Base-by-base conservation (phyloP, 2,888 invertebrate species). In the Phytoseiulus persimilis region DNA sequence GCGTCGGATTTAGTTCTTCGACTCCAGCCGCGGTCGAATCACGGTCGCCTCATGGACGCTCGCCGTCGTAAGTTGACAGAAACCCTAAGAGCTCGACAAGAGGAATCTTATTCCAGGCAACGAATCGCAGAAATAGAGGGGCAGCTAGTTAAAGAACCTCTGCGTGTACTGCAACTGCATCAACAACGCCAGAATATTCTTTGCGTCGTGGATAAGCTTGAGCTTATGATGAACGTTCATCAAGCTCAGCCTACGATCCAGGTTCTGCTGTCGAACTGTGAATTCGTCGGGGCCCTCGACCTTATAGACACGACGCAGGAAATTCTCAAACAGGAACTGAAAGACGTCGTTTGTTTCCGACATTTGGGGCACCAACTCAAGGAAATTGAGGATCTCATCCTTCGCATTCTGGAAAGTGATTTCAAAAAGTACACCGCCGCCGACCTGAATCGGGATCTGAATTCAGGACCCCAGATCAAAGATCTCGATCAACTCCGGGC, bases 231-330 rank as follows among this genome's bases (percentile, higher is more conserved):
- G 11, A 98, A 97, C 3, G 97, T 99, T 14, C 96, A 98, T 93
- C 98, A 99, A 94, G 98, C 99, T 31, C 99, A 99, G 93, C 97
- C 98, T 0, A 98, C 97, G 93, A 96, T 99, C 92, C 99, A 99
- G 93, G 94, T 98, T 90, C 94, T 99, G 89, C 94, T 99, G 87
- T 97, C 98, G 91, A 97, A 97, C 18, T 97, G 97, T 91, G 99
- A 99, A 93, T 99, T 98, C 94, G 98, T 98, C 83, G 98, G 97
- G 83, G 99, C 99, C 0, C 94, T 99, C 90, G 99, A 99, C 93
- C 94, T 99, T 90, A 99, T 99, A 91, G 95, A 96, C 91, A 98
- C 98, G 3, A 98, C 99, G 0, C 97, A 98, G 93, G 98, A 97
- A 93, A 96, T 98, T 90, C 94, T 99, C 83, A 94, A 95, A 18